Evolutionary conservation across 1,140 invertebrate genomes (phyloP), one percentile per base, ranked within the genome.

Genomic region (Solen grandis): DNA sequence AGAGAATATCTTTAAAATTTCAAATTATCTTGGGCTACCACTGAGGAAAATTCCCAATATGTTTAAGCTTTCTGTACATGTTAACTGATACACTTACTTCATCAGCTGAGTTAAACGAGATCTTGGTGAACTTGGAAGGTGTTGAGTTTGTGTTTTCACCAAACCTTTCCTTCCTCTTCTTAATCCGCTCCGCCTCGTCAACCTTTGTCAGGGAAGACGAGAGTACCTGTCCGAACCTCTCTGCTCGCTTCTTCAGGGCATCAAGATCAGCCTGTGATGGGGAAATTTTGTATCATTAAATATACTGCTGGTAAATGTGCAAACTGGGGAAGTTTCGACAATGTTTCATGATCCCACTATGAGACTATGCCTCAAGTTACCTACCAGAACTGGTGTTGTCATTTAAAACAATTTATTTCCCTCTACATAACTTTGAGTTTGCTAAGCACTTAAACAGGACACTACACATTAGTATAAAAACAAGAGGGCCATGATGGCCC

Each of bases 231-330:
- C 88, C 88, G 84, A 89, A 89, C 50, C 88, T 77, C 65, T 88
- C 88, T 52, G 86, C 86, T 74, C 88, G 77, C 62, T 89, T 83
- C 52, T 89, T 89, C 46, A 89, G 62, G 29, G 75, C 84, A 13
- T 89, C 84, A 25, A 84, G 13, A 62, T 84, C 82, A 8, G 80
- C 75, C 86, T 88, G 72, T 35, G 33, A 10, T 55, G 27, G 33
- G 5, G 29, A n/a, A 33, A 57, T 36, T n/a, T n/a, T n/a, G n/a
- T n/a, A n/a, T n/a, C n/a, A n/a, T n/a, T n/a, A n/a, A n/a, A n/a
- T n/a, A n/a, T n/a, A n/a, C n/a, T n/a, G n/a, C n/a, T n/a, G n/a
- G n/a, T n/a, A n/a, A n/a, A n/a, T n/a, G n/a, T n/a, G n/a, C n/a
- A n/a, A n/a, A n/a, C n/a, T n/a, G n/a, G n/a, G n/a, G n/a, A n/a